Base-by-base conservation (phyloP, 2,797 vertebrate genomes). In the Falco naumanni region DNA sequence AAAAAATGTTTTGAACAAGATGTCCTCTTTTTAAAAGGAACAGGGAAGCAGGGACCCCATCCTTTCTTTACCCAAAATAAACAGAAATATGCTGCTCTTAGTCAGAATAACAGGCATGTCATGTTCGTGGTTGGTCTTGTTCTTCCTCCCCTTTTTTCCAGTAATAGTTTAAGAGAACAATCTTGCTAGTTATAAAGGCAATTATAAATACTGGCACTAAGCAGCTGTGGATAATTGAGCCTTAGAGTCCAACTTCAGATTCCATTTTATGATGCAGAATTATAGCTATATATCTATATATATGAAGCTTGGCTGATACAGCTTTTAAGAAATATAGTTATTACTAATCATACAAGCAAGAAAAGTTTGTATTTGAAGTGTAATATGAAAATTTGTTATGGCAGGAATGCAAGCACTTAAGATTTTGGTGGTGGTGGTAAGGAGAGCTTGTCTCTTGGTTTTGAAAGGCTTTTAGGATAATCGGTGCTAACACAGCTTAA, bases 401-500 rank as follows among this genome's bases (percentile, higher is more conserved):
- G 33, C 18, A 84, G 72, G 56, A 84, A 87, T 66, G 65, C 20
- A 51, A 63, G 37, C 9, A 11, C 13, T 57, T 82, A 51, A 48
- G 24, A 22, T 41, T 75, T 75, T 72, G 50, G 11, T 19, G 45
- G 34, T 41, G 19, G 61, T 79, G 71, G 39, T 45, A 87, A 83
- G 26, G 53, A 70, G 25, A 12, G 33, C 17, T 75, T n/a, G 28
- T 64, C 28, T 61, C 87, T 31, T 50, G 41, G 17, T 54, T 89
- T 90, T 89, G 48, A 87, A 83, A 56, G 13, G 17, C 11, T 17
- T 85, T 93, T 85, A 59, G 48, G 63, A 59, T 82, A 76, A 84
- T 63, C 11, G 31, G 41, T 0, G 0, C 34, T 79, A 48, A 34
- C 15, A 43, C 0, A 3, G 4, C 41, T n/a, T 63, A 45, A 21